phyloP scores from a whole-genome alignment of 2,888 invertebrate species.

The Azorinus chamasolen region DNA sequence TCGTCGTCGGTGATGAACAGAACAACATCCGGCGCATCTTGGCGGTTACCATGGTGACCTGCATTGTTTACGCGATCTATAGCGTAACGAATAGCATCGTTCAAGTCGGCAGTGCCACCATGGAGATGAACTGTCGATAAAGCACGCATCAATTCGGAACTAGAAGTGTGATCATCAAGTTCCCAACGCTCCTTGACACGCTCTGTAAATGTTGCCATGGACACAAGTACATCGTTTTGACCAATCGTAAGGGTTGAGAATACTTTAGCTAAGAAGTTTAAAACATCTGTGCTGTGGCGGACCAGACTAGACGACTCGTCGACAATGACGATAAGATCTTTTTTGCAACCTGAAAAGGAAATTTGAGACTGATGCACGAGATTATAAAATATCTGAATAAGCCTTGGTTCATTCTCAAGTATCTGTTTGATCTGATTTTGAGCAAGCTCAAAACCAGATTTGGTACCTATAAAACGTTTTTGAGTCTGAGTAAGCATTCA shows the following conservation, averaged over 20 bases:
- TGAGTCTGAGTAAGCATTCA: no score
- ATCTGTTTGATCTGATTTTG: no score
- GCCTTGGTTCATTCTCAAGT: no score
- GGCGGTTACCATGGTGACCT: conserved; percentile 6
- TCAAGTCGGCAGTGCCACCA: conserved; percentile 15
- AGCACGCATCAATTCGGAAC: conserved; percentile 3
- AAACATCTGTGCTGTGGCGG: neutral
- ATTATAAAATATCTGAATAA: no score
- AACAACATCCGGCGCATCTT: conserved; percentile 13
- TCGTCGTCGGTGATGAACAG: conserved; percentile 17
- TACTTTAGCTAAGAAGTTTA: conserved; percentile 8
- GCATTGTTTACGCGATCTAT: conserved; percentile 2
- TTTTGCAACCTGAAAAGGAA: conserved; percentile 18
- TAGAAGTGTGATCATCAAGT: neutral
- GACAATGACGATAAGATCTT: conserved; percentile 20
- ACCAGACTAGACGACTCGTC: conserved; percentile 16
- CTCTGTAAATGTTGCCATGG: conserved; percentile 22
- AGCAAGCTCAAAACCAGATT: no score
- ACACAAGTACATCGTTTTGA: conserved; percentile 8
- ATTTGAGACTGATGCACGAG: no score
- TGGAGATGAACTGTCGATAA: conserved; percentile 1
- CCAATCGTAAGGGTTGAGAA: conserved; percentile 11
- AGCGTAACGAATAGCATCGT: conserved; percentile 9
- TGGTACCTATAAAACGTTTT: no score
- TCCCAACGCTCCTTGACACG: conserved; percentile 3